These are phyloP conservation scores for Gobiocypris rarus DNA, from an alignment of 2,113 vertebrate species.

Conservation along the genomic window DNA sequence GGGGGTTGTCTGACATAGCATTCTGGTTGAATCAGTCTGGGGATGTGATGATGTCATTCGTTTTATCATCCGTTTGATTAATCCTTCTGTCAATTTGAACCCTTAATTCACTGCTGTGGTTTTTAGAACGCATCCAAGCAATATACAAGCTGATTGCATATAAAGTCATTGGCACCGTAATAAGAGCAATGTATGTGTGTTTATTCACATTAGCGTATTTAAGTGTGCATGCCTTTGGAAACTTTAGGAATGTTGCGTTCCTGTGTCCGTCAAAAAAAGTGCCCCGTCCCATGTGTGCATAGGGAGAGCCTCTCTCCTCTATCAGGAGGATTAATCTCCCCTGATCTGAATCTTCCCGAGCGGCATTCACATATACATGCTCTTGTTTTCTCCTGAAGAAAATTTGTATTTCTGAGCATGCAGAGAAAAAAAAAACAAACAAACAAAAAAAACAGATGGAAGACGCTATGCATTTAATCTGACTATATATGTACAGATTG, in stretches of 20 bases:
- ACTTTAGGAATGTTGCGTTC: conserved; percentile 65
- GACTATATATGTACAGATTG: conserved; percentile 77
- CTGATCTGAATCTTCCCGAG: conserved; percentile 63
- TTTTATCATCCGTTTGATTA: conserved; percentile 71
- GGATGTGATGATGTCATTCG: conserved; percentile 70
- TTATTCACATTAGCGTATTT: conserved; percentile 23
- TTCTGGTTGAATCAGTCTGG: conserved; percentile 57
- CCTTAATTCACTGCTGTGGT: conserved; percentile 68
- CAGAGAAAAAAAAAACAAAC: conserved; percentile 50
- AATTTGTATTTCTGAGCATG: conserved; percentile 74
- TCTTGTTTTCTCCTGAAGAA: conserved; percentile 67
- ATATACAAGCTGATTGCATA: conserved; percentile 73
- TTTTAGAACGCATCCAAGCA: conserved; percentile 70
- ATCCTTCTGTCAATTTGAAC: conserved; percentile 70
- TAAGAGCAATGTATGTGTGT: conserved; percentile 49
- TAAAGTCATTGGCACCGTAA: conserved; percentile 67
- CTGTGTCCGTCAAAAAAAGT: conserved; percentile 53
- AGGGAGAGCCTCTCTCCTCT: no score
- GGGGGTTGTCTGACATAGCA: conserved; percentile 42
- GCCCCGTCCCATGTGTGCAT: conserved; percentile 57
- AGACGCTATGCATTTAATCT: conserved; percentile 74
- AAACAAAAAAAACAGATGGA: conserved; percentile 72
- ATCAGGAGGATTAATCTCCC: conserved; percentile 62
- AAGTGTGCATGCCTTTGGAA: conserved; percentile 54
- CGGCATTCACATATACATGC: conserved; percentile 61